Conservation (phyloP, 2,888 invertebrate genomes). For the Abrostola tripartita region DNA sequence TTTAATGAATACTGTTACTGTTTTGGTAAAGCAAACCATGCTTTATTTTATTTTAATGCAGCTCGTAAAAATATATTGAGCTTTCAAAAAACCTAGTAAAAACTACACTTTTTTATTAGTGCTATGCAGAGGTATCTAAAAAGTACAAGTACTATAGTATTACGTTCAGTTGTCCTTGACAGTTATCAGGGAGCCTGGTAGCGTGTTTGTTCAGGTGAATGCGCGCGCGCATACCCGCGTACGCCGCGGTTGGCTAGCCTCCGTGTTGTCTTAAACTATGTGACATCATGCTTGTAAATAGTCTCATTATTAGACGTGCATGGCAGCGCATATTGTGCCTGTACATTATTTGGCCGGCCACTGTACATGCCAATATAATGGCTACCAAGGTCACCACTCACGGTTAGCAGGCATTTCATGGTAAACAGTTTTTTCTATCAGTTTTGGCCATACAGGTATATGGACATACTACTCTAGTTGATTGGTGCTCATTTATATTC, state of each 20-base stretch:
- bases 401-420: neutral
- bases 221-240: slow-evolving; percentile 41
- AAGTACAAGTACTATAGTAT: slow-evolving; percentile 23
- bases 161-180: slow-evolving; percentile 48
- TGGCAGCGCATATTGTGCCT: slow-evolving; percentile 35
- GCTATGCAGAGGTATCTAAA: neutral
- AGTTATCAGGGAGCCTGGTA: slow-evolving; percentile 48
- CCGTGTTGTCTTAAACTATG: slow-evolving; percentile 48
- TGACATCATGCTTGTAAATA: slow-evolving; percentile 57
- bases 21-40: too few species aligned
- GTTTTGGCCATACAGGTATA: neutral
- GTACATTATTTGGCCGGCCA: slow-evolving; percentile 16
- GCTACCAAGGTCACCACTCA: neutral
- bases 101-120: too few species aligned
- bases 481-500: too few species aligned
- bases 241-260: slow-evolving; percentile 42
- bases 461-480: too few species aligned
- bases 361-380: neutral
- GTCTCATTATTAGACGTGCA: slow-evolving; percentile 50
- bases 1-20: too few species aligned
- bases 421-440: neutral
- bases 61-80: too few species aligned
- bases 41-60: too few species aligned
- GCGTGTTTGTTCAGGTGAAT: slow-evolving; percentile 53
- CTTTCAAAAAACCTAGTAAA: too few species aligned